Conservation (phyloP, 1,140 invertebrate genomes). For the Scaptomyza montana region DNA sequence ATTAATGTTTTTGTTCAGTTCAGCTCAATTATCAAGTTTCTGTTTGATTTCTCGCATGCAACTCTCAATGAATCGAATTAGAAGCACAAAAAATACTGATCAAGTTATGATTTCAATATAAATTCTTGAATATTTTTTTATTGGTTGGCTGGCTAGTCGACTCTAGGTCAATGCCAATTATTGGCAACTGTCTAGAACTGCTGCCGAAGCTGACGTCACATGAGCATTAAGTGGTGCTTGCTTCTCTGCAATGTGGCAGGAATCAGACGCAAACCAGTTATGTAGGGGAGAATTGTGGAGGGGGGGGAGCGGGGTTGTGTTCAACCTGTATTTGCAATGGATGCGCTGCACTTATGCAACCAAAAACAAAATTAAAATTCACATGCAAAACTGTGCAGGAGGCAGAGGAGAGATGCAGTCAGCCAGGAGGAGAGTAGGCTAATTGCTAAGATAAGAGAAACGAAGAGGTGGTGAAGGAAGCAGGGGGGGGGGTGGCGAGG, state of each 20-base stretch:
- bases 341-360: conserved; percentile 31
- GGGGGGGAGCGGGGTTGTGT: background rate
- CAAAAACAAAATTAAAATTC: conserved; percentile 3
- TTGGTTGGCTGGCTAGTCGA: conserved; percentile 1
- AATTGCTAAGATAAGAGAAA: background rate
- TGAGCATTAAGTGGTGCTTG: background rate
- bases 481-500: too few relatives aligned
- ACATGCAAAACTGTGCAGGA: conserved; percentile 24
- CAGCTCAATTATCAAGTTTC: too few relatives aligned
- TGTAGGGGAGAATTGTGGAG: background rate
- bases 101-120: background rate
- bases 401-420: conserved; percentile 8
- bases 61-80: background rate
- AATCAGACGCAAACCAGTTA: conserved; percentile 18
- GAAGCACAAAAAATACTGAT: background rate
- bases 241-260: background rate
- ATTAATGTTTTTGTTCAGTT: too few relatives aligned
- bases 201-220: conserved; percentile 34
- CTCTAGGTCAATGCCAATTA: conserved; percentile 43
- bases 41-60: too few relatives aligned
- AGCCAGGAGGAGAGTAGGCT: conserved; percentile 7
- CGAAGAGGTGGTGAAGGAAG: background rate
- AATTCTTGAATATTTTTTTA: background rate
- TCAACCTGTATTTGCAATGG: background rate
- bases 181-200: conserved; percentile 24